phyloP scores from a whole-genome alignment of 1,140 invertebrate species.

The Nasonia longicornis region DNA sequence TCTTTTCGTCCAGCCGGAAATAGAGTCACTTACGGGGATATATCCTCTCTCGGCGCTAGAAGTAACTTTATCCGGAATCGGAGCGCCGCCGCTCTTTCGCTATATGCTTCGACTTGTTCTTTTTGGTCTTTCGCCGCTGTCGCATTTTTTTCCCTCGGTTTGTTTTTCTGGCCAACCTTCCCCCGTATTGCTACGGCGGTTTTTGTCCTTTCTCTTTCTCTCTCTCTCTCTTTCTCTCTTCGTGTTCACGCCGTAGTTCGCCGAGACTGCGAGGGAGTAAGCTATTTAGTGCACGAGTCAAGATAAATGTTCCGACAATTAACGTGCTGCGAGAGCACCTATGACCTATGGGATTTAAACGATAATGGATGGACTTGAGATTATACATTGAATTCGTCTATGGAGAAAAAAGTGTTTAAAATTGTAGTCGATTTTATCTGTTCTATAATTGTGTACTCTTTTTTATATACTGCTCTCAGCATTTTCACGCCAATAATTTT shows the following conservation, averaged over 20 bases:
- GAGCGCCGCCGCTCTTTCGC: background rate
- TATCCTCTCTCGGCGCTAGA: conserved; percentile 13
- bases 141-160: background rate
- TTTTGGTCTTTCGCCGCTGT: background rate
- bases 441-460: conserved; percentile 9
- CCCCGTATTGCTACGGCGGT: background rate
- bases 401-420: background rate
- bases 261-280: background rate
- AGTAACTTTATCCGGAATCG: conserved; percentile 47
- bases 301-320: conserved; percentile 31
- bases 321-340: background rate
- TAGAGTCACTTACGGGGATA: conserved; percentile 47
- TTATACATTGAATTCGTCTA: background rate
- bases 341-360: conserved; percentile 10
- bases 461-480: background rate
- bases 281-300: conserved; percentile 6
- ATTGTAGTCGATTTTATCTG: no score
- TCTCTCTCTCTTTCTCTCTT: background rate
- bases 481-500: no score
- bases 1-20: conserved; percentile 49
- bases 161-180: background rate
- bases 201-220: background rate
- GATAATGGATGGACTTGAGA: background rate
- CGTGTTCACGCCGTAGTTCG: background rate
- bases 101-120: no score